A percentile compares a stretch with the other conserved stretches of the same genome.
Evolutionary conservation across 2,113 vertebrate species (phyloP).

Genomic region (Malurus alboscapulatus): DNA sequence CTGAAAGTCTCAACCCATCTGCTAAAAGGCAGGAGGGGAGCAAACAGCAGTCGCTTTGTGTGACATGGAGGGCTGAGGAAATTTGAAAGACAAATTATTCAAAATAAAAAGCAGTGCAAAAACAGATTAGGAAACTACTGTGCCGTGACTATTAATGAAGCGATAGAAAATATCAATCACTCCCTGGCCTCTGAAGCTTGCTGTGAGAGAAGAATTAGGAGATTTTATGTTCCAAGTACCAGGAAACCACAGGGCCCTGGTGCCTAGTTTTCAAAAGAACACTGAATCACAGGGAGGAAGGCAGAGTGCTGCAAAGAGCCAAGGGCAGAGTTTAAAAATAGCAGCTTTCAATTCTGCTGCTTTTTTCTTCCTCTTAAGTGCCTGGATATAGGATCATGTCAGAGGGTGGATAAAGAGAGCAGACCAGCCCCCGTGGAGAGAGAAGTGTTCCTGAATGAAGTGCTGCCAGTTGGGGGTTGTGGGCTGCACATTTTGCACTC

Average conservation of each 20-base stretch:
- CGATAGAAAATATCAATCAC: conserved; percentile 42
- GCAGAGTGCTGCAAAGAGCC: conserved; percentile 10
- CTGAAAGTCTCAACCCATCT: neutral
- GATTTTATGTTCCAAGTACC: conserved; percentile 48
- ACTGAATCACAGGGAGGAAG: conserved; percentile 29
- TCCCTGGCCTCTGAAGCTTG: conserved; percentile 49
- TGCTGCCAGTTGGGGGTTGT: neutral
- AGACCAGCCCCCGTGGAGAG: conserved; percentile 4
- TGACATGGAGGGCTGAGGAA: neutral
- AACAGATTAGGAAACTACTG: conserved; percentile 50
- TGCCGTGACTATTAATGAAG: conserved; percentile 24
- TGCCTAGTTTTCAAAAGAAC: conserved; percentile 53
- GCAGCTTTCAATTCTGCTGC: conserved; percentile 56
- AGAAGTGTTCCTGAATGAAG: neutral
- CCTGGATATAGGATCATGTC: conserved; percentile 36
- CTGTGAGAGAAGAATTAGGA: conserved; percentile 43
- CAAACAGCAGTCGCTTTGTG: conserved; percentile 34
- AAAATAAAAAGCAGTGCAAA: conserved; percentile 24
- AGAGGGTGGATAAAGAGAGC: conserved; percentile 22
- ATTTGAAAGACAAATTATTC: neutral
- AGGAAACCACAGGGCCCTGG: conserved; percentile 48
- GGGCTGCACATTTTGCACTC: neutral
- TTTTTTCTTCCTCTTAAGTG: conserved; percentile 54
- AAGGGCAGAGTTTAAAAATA: conserved; percentile 60
- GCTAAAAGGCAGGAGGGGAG: neutral